Evolutionary conservation across 2,797 vertebrate genomes (phyloP).

Genomic region (Smutsia temminckii): DNA sequence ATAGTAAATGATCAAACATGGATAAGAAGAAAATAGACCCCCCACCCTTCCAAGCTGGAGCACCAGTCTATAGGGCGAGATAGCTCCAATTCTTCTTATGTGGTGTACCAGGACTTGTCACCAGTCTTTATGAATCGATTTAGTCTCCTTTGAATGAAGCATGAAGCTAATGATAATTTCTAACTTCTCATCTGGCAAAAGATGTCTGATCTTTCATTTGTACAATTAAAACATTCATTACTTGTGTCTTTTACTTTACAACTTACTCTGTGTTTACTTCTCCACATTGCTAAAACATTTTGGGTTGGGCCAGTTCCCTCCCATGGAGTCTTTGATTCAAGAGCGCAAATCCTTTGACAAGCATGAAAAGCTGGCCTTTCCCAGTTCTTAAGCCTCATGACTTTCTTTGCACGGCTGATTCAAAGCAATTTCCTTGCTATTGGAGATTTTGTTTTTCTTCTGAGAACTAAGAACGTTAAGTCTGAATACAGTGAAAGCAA

Average conservation of each 20-base stretch:
- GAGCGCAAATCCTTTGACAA: background rate
- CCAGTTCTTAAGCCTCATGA: background rate
- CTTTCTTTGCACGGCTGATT: background rate
- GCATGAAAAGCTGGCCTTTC: background rate
- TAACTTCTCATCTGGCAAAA: background rate
- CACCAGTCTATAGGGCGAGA: background rate
- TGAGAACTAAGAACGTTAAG: background rate
- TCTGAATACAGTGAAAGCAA: background rate
- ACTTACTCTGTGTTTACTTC: background rate
- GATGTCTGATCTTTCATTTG: background rate
- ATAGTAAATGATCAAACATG: background rate
- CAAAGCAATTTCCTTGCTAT: background rate
- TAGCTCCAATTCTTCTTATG: background rate
- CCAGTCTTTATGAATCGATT: background rate
- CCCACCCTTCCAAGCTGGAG: background rate
- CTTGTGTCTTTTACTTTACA: background rate
- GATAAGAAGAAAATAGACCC: background rate
- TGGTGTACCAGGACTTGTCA: background rate
- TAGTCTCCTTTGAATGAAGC: background rate
- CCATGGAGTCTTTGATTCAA: background rate
- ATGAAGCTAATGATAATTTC: background rate
- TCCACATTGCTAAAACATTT: background rate
- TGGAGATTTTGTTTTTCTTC: background rate
- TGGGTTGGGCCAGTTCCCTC: background rate
- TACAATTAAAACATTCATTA: background rate